These are phyloP conservation scores for Lottia scabra DNA, from an alignment of 2,888 invertebrate species.

Conservation along the genomic window DNA sequence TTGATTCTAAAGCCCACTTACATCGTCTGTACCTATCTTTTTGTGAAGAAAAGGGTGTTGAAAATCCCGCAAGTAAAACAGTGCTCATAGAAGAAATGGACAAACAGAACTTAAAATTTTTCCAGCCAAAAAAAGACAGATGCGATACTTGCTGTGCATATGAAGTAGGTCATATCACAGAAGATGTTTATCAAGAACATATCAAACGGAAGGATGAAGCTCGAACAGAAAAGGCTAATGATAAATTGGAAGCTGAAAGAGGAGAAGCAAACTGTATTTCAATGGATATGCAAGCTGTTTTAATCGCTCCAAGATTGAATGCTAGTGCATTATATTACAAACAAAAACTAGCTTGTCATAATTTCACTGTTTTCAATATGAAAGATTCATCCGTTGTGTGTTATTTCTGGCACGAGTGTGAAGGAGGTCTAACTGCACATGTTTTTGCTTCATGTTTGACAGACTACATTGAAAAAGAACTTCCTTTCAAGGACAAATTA, in stretches of 20 bases:
- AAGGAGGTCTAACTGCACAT: not conserved
- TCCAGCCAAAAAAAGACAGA: slow-evolving; percentile 3
- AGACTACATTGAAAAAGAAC: not conserved
- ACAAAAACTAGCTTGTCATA: not conserved
- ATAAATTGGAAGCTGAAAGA: not conserved
- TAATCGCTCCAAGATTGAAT: not conserved
- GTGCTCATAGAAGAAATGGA: not conserved
- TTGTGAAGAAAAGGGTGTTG: not conserved
- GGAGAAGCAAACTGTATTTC: slow-evolving; percentile 1
- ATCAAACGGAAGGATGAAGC: not conserved
- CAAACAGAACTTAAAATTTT: not conserved
- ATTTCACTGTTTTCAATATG: not conserved
- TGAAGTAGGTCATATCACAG: not conserved
- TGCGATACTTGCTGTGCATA: slow-evolving; percentile 7
- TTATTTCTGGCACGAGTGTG: not conserved
- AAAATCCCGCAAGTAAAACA: not conserved
- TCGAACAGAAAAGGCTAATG: not conserved
- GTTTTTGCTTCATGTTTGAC: not conserved
- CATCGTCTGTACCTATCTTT: not conserved
- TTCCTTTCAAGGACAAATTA: not conserved
- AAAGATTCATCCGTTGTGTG: not conserved
- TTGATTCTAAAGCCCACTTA: not conserved
- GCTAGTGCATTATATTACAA: not conserved
- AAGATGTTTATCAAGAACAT: not conserved
- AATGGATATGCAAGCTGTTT: not conserved